phyloP scores from a whole-genome alignment of 2,113 vertebrate species.

The Antechinus flavipes region DNA sequence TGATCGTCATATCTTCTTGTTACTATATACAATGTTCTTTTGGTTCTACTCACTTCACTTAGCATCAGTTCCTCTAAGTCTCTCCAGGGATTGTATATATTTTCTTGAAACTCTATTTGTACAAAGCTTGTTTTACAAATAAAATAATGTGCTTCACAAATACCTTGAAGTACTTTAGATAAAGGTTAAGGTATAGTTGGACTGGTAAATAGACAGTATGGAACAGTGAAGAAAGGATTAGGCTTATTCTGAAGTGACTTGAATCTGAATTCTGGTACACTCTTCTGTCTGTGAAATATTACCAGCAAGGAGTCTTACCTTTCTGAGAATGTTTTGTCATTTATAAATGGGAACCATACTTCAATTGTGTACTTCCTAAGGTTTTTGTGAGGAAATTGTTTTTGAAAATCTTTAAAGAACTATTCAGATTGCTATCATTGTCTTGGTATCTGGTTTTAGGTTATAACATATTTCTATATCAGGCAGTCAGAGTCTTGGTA shows the following conservation, averaged over 20 bases:
- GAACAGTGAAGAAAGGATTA: background rate
- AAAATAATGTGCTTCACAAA: background rate
- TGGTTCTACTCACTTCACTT: too few species aligned
- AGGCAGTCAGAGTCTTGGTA: fast-evolving
- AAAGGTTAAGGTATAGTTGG: background rate
- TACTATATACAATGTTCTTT: too few species aligned
- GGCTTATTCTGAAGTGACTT: background rate
- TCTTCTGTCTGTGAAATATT: background rate
- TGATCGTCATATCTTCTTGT: too few species aligned
- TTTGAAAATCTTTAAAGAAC: background rate
- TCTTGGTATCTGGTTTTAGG: background rate
- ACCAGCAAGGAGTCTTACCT: background rate
- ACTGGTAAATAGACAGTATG: background rate
- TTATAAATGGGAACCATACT: background rate
- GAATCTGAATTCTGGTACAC: background rate
- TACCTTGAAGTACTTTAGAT: background rate
- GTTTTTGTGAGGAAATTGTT: background rate
- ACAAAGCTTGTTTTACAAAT: background rate
- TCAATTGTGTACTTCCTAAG: background rate
- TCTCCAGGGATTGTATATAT: background rate
- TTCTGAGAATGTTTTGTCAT: background rate
- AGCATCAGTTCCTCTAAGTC: too few species aligned
- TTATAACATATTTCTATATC: background rate
- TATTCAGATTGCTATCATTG: background rate
- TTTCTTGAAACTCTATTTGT: background rate